These are phyloP conservation scores for Amblyraja radiata DNA, from an alignment of 2,797 vertebrate species.

Conservation along the genomic window DNA sequence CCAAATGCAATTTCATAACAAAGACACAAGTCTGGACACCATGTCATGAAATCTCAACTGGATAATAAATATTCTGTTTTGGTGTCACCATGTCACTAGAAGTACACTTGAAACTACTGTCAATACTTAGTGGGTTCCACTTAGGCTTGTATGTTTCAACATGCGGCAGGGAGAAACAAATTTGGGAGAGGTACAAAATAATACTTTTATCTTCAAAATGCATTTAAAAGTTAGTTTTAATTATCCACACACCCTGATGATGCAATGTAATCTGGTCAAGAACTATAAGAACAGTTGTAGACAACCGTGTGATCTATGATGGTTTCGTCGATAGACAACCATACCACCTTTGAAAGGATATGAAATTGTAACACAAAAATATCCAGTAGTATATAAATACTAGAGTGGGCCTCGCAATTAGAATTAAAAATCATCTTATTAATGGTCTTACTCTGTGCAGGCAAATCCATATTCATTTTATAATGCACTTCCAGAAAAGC, in stretches of 20 bases:
- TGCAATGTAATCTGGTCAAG: neutral
- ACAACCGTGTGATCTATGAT: neutral
- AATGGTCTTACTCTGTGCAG: neutral
- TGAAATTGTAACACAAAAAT: neutral
- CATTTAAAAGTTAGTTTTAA: neutral
- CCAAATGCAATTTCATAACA: neutral
- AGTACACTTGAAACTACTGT: neutral
- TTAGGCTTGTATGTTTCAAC: neutral
- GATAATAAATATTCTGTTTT: neutral
- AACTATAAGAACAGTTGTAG: too few relatives aligned
- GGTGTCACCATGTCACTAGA: neutral
- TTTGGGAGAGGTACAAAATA: neutral
- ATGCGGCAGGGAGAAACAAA: neutral
- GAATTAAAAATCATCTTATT: conserved; percentile 5
- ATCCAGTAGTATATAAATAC: neutral
- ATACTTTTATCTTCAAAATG: neutral
- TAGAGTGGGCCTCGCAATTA: neutral
- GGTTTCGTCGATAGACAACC: too few relatives aligned
- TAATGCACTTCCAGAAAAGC: neutral
- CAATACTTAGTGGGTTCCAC: neutral
- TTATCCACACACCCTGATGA: neutral
- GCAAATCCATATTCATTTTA: neutral
- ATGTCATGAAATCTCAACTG: neutral
- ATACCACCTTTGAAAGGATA: neutral
- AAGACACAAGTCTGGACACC: neutral